Percentiles rank a stretch among this genome's conserved stretches.
Evolutionary conservation across 2,113 vertebrate genomes (phyloP).

Genomic region (Leptodactylus fuscus): DNA sequence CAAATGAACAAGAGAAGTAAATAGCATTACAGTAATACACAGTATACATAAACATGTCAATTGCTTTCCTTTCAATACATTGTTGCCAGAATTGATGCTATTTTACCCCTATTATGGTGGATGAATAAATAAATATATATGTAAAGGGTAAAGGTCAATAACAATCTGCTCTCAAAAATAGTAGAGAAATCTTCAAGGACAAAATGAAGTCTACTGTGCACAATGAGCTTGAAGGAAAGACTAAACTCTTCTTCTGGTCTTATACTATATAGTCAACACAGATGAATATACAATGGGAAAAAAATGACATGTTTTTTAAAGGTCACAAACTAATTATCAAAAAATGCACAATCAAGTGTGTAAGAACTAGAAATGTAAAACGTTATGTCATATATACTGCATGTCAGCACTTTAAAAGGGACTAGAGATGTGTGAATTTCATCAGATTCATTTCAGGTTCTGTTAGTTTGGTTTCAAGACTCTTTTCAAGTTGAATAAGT

Average conservation of each 20-base stretch:
- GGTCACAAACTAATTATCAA: background rate
- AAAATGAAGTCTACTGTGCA: background rate
- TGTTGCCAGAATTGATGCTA: background rate
- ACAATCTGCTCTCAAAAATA: background rate
- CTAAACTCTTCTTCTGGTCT: background rate
- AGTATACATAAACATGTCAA: too few species aligned
- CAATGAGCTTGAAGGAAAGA: background rate
- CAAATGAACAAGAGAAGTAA: too few species aligned
- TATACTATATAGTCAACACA: too few species aligned
- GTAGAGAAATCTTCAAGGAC: background rate
- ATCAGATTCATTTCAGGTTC: too few species aligned
- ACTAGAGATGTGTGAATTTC: too few species aligned
- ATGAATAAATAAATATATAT: background rate
- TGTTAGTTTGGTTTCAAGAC: too few species aligned
- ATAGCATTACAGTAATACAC: too few species aligned
- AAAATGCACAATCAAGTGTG: too few species aligned
- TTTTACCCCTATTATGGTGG: background rate
- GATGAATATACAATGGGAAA: background rate
- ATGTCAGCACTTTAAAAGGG: too few species aligned
- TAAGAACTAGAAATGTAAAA: too few species aligned
- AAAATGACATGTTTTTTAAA: background rate
- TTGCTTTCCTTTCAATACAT: background rate
- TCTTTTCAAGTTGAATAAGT: too few species aligned
- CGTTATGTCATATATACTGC: too few species aligned
- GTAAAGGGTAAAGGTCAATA: background rate